Conservation (phyloP, 2,113 vertebrate genomes). For the Scolopax mira region DNA sequence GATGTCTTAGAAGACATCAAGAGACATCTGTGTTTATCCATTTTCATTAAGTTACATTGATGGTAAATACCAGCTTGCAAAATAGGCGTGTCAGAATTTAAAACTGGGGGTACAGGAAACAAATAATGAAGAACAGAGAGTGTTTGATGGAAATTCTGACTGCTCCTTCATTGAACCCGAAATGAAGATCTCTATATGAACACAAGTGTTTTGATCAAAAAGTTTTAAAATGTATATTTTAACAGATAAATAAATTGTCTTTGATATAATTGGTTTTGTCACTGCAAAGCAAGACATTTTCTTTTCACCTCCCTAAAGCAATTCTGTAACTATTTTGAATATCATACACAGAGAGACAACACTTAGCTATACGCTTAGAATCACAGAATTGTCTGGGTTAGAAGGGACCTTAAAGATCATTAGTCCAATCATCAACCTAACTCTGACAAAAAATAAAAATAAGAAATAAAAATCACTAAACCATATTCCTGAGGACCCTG, state of each 20-base stretch:
- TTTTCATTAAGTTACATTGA: not conserved
- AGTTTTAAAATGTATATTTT: not conserved
- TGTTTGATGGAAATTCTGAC: not conserved
- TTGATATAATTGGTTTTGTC: not conserved
- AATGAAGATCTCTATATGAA: not conserved
- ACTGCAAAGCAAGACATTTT: not conserved
- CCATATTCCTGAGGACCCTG: no score
- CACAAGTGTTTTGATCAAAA: not conserved
- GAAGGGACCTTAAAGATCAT: no score
- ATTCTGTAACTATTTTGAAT: not conserved
- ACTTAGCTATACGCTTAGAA: rapidly evolving
- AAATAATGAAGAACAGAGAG: not conserved
- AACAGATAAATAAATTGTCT: not conserved
- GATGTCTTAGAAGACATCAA: not conserved
- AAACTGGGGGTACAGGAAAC: not conserved
- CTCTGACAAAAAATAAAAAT: no score
- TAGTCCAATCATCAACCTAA: no score
- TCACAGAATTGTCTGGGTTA: no score
- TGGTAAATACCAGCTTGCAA: not conserved
- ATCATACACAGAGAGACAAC: not conserved
- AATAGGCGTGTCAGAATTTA: not conserved
- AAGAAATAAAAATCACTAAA: no score
- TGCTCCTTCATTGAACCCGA: not conserved
- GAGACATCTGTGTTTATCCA: not conserved
- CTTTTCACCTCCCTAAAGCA: not conserved